Percentiles rank a stretch among this genome's conserved stretches.
phyloP scores from a whole-genome alignment of 2,797 vertebrate species.

The Alcedo atthis region DNA sequence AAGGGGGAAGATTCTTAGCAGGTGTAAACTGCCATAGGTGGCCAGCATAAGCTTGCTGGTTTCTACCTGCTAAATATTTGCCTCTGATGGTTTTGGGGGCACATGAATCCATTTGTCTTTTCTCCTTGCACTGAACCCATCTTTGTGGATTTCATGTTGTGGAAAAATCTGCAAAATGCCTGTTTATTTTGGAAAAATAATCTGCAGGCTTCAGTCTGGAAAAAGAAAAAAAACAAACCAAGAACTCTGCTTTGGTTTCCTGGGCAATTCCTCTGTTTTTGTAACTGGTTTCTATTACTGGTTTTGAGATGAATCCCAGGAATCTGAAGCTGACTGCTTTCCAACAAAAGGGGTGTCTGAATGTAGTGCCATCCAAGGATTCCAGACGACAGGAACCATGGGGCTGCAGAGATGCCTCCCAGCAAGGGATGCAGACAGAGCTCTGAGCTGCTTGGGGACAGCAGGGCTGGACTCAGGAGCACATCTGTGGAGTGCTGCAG shows the following conservation, averaged over 20 bases:
- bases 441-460: not conserved
- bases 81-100: not conserved
- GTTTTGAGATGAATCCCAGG: slow-evolving; percentile 61
- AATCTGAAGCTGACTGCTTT: slow-evolving; percentile 38
- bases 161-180: not conserved
- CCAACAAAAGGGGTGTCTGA: slow-evolving; percentile 8
- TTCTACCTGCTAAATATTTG: not conserved
- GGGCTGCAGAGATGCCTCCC: not conserved
- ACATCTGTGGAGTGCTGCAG: accelerated
- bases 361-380: not conserved
- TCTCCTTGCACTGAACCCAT: not conserved
- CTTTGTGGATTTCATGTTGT: not conserved
- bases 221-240: not conserved
- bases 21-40: not conserved
- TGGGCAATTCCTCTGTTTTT: slow-evolving; percentile 62
- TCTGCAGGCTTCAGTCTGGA: slow-evolving; percentile 16
- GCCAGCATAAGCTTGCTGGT: not conserved
- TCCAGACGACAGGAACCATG: not conserved
- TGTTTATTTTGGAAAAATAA: slow-evolving; percentile 25
- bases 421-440: not conserved
- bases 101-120: not conserved
- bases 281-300: slow-evolving; percentile 62
- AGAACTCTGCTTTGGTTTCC: slow-evolving; percentile 30
- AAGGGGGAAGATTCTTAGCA: not conserved
- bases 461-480: not conserved